Base-by-base conservation (phyloP, 2,888 invertebrate species). In the Portevinia maculata region DNA sequence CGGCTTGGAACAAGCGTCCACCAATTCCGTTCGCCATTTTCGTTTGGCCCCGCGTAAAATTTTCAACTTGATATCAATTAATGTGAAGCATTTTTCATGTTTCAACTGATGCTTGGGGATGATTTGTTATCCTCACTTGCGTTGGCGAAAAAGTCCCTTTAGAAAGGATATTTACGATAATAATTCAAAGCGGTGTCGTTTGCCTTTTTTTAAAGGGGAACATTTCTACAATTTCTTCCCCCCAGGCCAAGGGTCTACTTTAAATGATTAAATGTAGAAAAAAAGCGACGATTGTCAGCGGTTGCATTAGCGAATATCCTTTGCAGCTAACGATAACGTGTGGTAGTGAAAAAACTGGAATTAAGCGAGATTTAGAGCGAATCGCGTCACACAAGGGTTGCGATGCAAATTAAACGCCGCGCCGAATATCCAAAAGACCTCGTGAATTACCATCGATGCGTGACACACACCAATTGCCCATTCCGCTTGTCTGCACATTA, bases 1-100 rank as follows among this genome's bases (percentile, higher is more conserved):
- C 15, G 3, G 21, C 32, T 32, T 19, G 55, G 28, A 32, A 59
- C 39, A 34, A 44, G 52, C 62, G 57, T 39, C 55, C 50, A 52
- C 57, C 11, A 34, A n/a, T n/a, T 11, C 24, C 19, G 11, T 19
- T 30, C 9, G 15, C n/a, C 8, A 37, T 28, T 53, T 34, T 24
- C 52, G 17, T 70, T 30, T 11, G 8, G 52, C 19, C 5, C 44
- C 32, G 39, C 39, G 17, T 11, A 46, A 17, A 44, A 19, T 76
- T 73, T 83, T 73, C 64, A 78, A 83, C 78, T 83, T 73, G 44
- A 78, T 78, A 78, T 83, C 83, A 83, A 83, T 83, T 83, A 83
- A 73, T 73, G 60, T 83, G 71, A 83, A 83, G 67, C 71, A 83
- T 83, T 83, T 83, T 83, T 78, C 83, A 83, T 83, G 83, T 83